A percentile compares a stretch with the other conserved stretches of the same genome.
Evolutionary conservation across 2,113 vertebrate species (phyloP).

Genomic region (Aspiorhynchus laticeps): DNA sequence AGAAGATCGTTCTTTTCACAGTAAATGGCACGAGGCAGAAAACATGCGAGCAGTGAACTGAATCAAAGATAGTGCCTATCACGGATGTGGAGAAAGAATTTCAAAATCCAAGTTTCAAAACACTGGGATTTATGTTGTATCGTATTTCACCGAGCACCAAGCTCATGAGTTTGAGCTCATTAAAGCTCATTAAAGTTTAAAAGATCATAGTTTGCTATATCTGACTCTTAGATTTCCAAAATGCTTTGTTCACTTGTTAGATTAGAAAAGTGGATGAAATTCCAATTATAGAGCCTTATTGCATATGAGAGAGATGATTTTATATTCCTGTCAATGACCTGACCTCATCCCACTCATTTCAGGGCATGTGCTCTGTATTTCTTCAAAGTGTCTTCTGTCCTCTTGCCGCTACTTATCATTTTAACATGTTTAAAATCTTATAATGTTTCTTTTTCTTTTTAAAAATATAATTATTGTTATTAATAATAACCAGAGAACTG

Average conservation of each 20-base stretch:
- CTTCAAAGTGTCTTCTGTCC: background rate
- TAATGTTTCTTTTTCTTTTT: background rate
- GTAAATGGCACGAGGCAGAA: constrained; percentile 19
- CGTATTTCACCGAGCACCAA: background rate
- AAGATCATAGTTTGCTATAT: constrained; percentile 26
- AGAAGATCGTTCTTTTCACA: background rate
- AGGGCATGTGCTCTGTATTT: background rate
- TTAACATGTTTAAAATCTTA: background rate
- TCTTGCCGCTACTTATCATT: background rate
- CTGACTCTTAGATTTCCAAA: constrained; percentile 23
- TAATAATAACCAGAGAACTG: constrained; percentile 39
- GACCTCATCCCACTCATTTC: constrained; percentile 22
- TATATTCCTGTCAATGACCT: constrained; percentile 24
- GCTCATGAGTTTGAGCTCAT: constrained; percentile 14
- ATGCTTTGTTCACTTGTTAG: constrained; percentile 34
- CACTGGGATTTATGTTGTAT: background rate
- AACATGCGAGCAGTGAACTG: constrained; percentile 12
- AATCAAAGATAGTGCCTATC: constrained; percentile 14
- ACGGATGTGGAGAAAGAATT: constrained; percentile 5
- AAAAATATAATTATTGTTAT: constrained; percentile 35
- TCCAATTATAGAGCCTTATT: constrained; percentile 29
- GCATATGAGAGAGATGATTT: constrained; percentile 29
- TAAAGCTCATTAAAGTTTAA: constrained; percentile 36
- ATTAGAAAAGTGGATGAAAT: constrained; percentile 30
- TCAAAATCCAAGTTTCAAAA: background rate